Base-by-base conservation (phyloP, 2,113 vertebrate species). In the Drymodes brunneopygia region DNA sequence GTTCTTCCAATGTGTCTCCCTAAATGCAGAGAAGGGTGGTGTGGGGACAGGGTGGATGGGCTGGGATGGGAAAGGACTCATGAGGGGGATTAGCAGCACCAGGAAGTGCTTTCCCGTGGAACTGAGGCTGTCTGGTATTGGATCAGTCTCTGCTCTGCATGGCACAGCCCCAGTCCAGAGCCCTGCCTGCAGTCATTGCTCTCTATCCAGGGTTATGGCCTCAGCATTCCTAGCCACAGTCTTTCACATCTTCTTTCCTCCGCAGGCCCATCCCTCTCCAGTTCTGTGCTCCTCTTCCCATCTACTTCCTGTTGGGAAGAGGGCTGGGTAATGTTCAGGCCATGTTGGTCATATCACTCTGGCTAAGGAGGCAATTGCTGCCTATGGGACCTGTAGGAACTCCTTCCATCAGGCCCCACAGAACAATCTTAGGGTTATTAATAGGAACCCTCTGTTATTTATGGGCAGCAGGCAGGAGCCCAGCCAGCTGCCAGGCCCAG, bases 311-410 rank as follows among this genome's bases (percentile, higher is more conserved):
- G 3, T 10, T 56, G 56, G 58, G 44, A 71, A 35, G 23, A 71
- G 38, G 11, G 20, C 9, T 71, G 48, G 23, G 27, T 42, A 11
- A 69, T 7, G 42, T 50, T 75, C 38, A 67, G 47, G 61, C 48
- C 3, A 1, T 2, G 19, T 31, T 73, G 48, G 31, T n/a, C 64
- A 6, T 1, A 4, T 53, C 31, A 4, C 8, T 73, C 54, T 31
- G 57, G 48, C 50, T 19, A n/a, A 57, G 35, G 65, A 81, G 54
- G n/a, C 31, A 36, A 3, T 20, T 0, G 0, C 16, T 74, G 69
- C 15, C 23, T 28, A 1, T 10, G 33, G 48, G 45, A 89, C 11
- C 72, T 61, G 44, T 15, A 44, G 67, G 35, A 54, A 62, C 90
- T 87, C 50, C 50, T 87, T 73, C 65, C n/a, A 15, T 33, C 28